Evolutionary conservation across 2,113 vertebrate genomes (phyloP), one percentile per base, ranked within the genome.

Genomic region (Bostrychus sinensis): DNA sequence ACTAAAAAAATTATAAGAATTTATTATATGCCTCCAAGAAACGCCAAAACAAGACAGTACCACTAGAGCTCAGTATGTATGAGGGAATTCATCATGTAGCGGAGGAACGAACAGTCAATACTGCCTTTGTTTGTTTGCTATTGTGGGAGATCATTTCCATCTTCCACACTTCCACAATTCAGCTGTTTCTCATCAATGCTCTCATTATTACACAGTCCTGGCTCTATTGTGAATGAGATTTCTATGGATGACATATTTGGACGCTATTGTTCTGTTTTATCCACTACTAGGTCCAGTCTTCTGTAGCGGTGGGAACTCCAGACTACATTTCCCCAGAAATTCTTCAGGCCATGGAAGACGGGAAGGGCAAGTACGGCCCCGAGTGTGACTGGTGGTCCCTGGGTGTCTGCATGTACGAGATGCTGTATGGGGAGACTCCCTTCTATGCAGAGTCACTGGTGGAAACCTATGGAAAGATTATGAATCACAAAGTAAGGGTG

Each of bases 321-420:
- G 97, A 99, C 81, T 99, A 99, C 85, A 99, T 98, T 78, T 99
- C 97, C 73, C 97, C 97, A 46, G 97, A 99, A 92, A 98, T 98
- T 80, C 92, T 99, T 64, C 97, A 98, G 90, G 97, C 97, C 19
- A 99, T 99, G 97, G 97, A 99, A 91, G 97, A 99, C 25, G 97
- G 97, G 59, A 98, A 98, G 89, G 97, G 96, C 70, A 96, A 96
- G 87, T 99, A 98, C 2, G 97, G 97, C 3, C 96, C 96, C 0
- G 97, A 99, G 86, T 98, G 97, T 72, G 97, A 99, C 93, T 99
- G 97, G 97, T 99, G 97, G 97, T 99, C 97, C 66, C 89, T 99
- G 53, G 97, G 97, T 5, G 97, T 99, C 82, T 99, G 97, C 91
- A 98, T 99, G 96, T 99, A 99, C 68, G 97, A 99, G 85, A 99